A percentile compares a stretch with the other conserved stretches of the same genome.
Conservation (phyloP, 2,113 vertebrate genomes). For the Romanogobio albipinnatus region DNA sequence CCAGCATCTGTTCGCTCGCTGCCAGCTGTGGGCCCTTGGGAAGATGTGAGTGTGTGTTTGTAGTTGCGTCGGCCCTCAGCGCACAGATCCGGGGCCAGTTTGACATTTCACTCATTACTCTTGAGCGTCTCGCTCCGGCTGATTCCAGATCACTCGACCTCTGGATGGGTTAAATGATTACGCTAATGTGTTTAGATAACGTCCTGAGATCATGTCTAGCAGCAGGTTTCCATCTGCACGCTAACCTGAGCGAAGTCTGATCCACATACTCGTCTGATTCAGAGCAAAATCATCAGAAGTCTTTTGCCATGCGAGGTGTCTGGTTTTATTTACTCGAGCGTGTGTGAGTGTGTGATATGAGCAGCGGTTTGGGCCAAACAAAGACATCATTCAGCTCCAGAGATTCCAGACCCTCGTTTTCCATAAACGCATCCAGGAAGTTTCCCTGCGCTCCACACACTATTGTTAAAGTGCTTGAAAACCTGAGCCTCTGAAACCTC, state of each 20-base stretch:
- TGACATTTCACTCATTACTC: background rate
- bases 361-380: background rate
- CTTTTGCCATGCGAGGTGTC: background rate
- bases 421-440: background rate
- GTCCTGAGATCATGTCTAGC: background rate
- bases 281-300: background rate
- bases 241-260: background rate
- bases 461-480: background rate
- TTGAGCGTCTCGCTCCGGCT: slow-evolving; percentile 2
- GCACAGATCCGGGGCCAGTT: slow-evolving; percentile 4
- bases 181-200: background rate
- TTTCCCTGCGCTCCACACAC: background rate
- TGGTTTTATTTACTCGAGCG: background rate
- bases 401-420: slow-evolving; percentile 1
- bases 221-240: background rate
- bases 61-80: background rate
- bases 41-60: background rate
- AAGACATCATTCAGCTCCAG: background rate
- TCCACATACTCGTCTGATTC: background rate
- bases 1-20: slow-evolving; percentile 23
- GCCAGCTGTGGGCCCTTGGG: slow-evolving; percentile 31
- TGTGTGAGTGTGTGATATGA: background rate
- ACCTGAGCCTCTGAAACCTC: background rate
- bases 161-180: background rate
- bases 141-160: background rate